A percentile compares a stretch with the other conserved stretches of the same genome.
Conservation (phyloP, 2,797 vertebrate genomes). For the Lepus oiostolus region DNA sequence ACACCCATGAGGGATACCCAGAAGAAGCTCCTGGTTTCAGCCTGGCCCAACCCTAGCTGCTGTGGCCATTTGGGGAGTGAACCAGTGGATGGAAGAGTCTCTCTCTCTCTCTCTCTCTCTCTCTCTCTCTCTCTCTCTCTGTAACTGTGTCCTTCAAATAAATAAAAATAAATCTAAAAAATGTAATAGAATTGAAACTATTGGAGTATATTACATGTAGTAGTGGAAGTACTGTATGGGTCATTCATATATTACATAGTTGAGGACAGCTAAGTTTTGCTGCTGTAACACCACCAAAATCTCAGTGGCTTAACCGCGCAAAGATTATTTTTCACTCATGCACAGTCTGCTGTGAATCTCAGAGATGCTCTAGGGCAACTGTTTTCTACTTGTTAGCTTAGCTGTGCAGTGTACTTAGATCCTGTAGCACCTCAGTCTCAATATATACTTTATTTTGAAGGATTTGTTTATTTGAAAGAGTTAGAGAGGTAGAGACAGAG, state of each 20-base stretch:
- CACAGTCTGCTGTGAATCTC: not conserved
- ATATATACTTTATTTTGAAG: not conserved
- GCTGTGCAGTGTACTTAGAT: not conserved
- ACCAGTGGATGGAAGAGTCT: too few species aligned
- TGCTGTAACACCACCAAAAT: not conserved
- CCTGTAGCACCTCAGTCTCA: not conserved
- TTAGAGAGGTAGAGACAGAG: too few species aligned
- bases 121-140: too few species aligned
- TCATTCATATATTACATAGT: not conserved
- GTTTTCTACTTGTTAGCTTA: not conserved
- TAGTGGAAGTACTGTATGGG: not conserved
- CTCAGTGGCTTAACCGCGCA: not conserved
- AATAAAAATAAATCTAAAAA: not conserved
- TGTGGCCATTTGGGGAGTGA: too few species aligned
- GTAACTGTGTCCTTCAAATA: too few species aligned
- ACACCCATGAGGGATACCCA: too few species aligned
- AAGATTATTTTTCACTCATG: not conserved
- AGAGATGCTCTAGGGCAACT: not conserved
- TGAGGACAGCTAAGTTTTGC: not conserved
- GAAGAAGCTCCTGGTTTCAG: too few species aligned
- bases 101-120: too few species aligned
- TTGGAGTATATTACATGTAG: not conserved
- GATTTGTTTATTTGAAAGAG: too few species aligned
- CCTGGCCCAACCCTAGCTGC: too few species aligned
- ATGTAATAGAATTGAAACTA: not conserved